Base-by-base conservation (phyloP, 2,888 invertebrate species). In the Eustalomyia histrio region DNA sequence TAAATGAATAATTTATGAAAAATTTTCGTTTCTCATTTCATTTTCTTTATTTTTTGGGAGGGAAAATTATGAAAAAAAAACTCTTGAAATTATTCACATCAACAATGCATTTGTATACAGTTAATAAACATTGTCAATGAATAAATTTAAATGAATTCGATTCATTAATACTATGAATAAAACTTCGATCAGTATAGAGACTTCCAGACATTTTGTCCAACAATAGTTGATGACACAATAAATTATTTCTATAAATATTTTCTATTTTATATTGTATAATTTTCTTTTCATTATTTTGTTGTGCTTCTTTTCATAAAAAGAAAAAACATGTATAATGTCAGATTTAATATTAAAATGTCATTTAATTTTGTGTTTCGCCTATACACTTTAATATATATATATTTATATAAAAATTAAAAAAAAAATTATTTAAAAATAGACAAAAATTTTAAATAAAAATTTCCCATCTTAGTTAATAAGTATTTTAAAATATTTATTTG, bases 311-410 rank as follows among this genome's bases (percentile, higher is more conserved):
- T 10, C 12, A 33, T 57, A 29, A 29, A n/a, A 57, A 17, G 21
- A 14, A 63, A 21, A 29, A 50, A 29, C 16, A 50, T 63, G 63
- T 50, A 50, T 29, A 21, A 63, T 24, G 63, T 24, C 63, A 50
- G 47, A 24, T 63, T 47, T 50, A 29, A 63, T 50, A 63, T 50
- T 50, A 50, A 63, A 47, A 24, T 58, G 57, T 33, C 33, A 16
- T n/a, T 57, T 33, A n/a, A 16, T 39, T 39, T 33, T 58, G 57
- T 7, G 57, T 33, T 53, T 53, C 4, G 5, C 24, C 5, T 18
- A 18, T 53, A 18, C 5, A 53, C 9, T 16, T 58, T 14, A 17
- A 7, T 33, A 4, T 29, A 24, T 35, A 14, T 14, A 14, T 33
- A 8, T 33, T 58, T 58, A 8, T 58, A 58, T 58, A 21, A 55